These are phyloP conservation scores for Drosophila nikananu DNA, from an alignment of 1,140 invertebrate species.

Conservation along the genomic window DNA sequence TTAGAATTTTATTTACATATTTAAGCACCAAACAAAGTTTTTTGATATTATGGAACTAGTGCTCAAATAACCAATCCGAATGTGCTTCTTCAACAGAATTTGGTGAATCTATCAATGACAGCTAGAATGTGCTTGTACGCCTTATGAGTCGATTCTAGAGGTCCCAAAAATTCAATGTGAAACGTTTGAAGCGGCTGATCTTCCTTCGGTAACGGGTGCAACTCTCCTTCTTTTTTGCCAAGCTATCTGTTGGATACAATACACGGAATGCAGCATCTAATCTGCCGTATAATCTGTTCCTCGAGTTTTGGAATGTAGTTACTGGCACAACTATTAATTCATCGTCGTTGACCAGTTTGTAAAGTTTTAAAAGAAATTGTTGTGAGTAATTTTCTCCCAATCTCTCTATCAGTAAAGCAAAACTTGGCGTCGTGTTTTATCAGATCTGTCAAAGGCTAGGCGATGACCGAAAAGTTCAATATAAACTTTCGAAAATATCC, in stretches of 20 bases:
- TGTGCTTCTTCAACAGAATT: neutral
- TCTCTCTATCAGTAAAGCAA: no score
- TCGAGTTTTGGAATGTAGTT: no score
- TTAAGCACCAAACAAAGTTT: neutral
- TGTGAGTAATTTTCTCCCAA: neutral
- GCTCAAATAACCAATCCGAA: constrained; percentile 22
- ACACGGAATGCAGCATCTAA: no score
- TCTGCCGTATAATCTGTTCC: no score
- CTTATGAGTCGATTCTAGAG: neutral
- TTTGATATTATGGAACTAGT: neutral
- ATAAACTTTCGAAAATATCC: no score
- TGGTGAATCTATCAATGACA: neutral
- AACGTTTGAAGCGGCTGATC: neutral
- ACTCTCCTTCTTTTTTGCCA: no score
- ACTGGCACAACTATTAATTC: no score
- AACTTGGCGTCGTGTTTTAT: no score
- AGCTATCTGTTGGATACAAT: no score
- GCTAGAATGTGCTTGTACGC: neutral
- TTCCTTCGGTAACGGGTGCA: neutral
- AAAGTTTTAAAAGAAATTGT: neutral
- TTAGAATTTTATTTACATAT: neutral
- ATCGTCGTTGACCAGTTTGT: no score
- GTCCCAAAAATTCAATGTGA: neutral
- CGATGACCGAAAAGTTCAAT: no score
- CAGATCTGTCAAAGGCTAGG: no score